Evolutionary conservation across 2,888 invertebrate genomes (phyloP).

Genomic region (Carcina quercana): DNA sequence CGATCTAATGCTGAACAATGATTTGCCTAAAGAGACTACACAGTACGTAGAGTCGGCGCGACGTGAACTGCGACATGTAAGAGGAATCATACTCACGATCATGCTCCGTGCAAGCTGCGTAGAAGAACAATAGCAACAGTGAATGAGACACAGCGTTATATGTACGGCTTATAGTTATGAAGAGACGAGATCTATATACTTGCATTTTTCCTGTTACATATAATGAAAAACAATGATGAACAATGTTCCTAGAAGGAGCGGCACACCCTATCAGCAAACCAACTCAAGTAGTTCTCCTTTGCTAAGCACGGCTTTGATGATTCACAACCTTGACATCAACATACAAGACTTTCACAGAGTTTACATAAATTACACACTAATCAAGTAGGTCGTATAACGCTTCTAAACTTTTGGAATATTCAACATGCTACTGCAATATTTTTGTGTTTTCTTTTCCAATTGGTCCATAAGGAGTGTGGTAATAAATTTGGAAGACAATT

Average conservation of each 20-base stretch:
- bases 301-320: not conserved
- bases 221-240: constrained; percentile 10
- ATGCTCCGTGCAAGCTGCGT: constrained; percentile 92
- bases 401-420: too few relatives aligned
- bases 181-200: constrained; percentile 24
- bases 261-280: too few relatives aligned
- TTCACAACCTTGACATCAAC: not conserved
- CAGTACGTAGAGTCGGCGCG: constrained; percentile 22
- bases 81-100: constrained; percentile 84
- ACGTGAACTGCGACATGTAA: constrained; percentile 30
- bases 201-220: constrained; percentile 20
- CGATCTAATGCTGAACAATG: too few relatives aligned
- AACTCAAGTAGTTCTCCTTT: not conserved
- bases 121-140: constrained; percentile 79
- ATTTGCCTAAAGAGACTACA: constrained; percentile 9
- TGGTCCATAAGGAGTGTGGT: too few relatives aligned
- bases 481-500: constrained; percentile 21
- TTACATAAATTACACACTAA: too few relatives aligned
- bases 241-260: too few relatives aligned
- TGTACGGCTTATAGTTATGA: constrained; percentile 37
- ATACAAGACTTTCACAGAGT: too few relatives aligned
- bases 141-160: constrained; percentile 68
- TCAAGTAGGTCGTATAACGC: too few relatives aligned
- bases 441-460: too few relatives aligned
- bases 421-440: too few relatives aligned